Percentiles rank a stretch among this genome's conserved stretches.
These are phyloP conservation scores for Nomada ferruginata DNA, from an alignment of 2,888 invertebrate species.

Conservation along the genomic window DNA sequence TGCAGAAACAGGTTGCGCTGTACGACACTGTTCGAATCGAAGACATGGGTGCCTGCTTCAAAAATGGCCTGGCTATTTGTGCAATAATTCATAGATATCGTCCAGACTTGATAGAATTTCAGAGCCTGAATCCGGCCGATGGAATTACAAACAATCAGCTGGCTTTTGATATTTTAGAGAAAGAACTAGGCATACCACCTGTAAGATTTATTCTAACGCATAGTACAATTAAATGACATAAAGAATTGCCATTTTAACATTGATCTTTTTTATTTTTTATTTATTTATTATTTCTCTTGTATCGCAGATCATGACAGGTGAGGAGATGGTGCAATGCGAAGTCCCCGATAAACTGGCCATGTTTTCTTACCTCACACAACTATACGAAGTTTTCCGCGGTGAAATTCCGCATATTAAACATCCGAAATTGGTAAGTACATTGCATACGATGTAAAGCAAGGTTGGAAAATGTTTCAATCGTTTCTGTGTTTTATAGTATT, in stretches of 20 bases:
- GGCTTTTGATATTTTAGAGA: constrained; percentile 94
- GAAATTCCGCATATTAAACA: constrained; percentile 94
- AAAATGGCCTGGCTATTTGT: constrained; percentile 88
- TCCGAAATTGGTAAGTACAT: constrained; percentile 88
- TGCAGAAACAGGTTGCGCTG: constrained; percentile 89
- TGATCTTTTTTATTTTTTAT: constrained; percentile 18
- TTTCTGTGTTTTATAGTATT: constrained; percentile 44
- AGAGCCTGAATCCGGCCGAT: constrained; percentile 87
- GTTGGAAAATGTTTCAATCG: background rate
- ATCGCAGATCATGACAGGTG: constrained; percentile 88
- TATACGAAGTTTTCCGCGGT: constrained; percentile 95
- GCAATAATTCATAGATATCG: constrained; percentile 94
- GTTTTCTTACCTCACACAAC: constrained; percentile 93
- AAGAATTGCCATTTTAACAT: background rate
- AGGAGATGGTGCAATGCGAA: constrained; percentile 90
- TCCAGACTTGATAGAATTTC: constrained; percentile 94
- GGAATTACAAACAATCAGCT: constrained; percentile 90
- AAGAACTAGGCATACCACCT: constrained; percentile 90
- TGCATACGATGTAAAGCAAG: background rate
- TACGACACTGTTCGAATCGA: constrained; percentile 87
- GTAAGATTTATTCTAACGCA: constrained; percentile 77
- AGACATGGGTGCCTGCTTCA: constrained; percentile 90
- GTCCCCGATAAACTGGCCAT: constrained; percentile 90
- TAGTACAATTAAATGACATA: accelerated
- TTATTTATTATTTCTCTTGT: no score